Conservation (phyloP, 2,113 vertebrate species). For the Numida meleagris region DNA sequence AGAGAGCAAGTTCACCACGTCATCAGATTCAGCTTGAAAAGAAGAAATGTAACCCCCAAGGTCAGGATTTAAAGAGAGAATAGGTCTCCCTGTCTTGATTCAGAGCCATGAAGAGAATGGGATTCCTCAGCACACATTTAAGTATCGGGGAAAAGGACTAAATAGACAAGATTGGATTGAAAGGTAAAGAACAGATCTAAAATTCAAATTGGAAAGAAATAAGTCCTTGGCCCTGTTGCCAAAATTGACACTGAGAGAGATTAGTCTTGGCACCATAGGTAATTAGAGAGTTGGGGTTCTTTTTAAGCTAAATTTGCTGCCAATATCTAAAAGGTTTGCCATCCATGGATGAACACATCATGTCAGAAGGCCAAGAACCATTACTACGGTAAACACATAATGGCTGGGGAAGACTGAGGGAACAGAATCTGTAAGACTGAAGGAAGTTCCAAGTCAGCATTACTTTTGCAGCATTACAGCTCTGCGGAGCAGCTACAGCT, state of each 20-base stretch:
- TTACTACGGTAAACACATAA: constrained; percentile 47
- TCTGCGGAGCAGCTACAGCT: background rate
- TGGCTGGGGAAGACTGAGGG: constrained; percentile 32
- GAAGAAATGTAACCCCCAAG: background rate
- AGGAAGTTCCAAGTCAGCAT: constrained; percentile 21
- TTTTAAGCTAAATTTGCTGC: constrained; percentile 67
- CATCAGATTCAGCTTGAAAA: background rate
- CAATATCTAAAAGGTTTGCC: constrained; percentile 60
- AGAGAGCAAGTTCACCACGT: background rate
- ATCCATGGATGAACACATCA: constrained; percentile 23
- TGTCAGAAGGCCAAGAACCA: constrained; percentile 57
- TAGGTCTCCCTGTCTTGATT: background rate
- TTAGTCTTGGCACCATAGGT: constrained; percentile 61
- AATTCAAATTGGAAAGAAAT: constrained; percentile 52
- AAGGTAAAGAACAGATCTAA: constrained; percentile 49
- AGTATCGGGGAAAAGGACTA: constrained; percentile 43
- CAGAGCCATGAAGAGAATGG: background rate
- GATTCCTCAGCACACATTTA: constrained; percentile 34
- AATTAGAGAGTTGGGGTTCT: constrained; percentile 61
- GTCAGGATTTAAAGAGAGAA: background rate
- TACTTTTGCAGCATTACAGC: background rate
- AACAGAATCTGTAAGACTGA: constrained; percentile 34
- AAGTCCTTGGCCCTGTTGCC: constrained; percentile 51
- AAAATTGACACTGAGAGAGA: constrained; percentile 52
- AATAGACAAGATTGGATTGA: constrained; percentile 49